Evolutionary conservation across 2,888 invertebrate genomes (phyloP).

Genomic region (Caenorhabditis sp.): DNA sequence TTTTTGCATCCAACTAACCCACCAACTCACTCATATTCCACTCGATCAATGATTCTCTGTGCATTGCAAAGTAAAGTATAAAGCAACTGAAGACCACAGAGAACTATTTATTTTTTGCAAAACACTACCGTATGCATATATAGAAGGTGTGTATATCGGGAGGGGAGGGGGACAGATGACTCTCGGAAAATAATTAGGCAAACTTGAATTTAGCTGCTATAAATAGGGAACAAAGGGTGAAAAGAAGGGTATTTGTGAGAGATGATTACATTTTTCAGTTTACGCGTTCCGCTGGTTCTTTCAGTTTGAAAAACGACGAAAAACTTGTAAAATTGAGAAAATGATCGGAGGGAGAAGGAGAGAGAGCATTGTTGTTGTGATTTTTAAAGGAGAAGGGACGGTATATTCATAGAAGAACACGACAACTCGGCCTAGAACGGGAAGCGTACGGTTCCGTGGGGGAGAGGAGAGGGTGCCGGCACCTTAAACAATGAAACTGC

Average conservation of each 20-base stretch:
- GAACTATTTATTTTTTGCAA: conserved; percentile 4
- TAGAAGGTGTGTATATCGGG: conserved; percentile 4
- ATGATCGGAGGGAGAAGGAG: neutral
- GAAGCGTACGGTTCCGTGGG: neutral
- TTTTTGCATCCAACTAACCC: neutral
- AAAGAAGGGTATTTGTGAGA: neutral
- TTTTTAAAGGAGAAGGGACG: neutral
- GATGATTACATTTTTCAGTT: neutral
- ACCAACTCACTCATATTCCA: neutral
- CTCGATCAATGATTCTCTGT: conserved; percentile 1
- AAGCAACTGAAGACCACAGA: neutral
- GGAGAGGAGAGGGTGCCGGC: neutral
- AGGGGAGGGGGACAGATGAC: neutral
- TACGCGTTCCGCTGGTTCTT: neutral
- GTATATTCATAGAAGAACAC: neutral
- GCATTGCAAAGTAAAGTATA: conserved; percentile 5
- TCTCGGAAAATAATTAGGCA: conserved; percentile 2
- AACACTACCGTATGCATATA: conserved; percentile 7
- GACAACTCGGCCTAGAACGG: neutral
- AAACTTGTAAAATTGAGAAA: neutral
- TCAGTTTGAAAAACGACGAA: neutral
- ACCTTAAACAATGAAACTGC: neutral
- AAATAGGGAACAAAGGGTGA: neutral
- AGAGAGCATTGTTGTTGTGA: conserved; percentile 1
- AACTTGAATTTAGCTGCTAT: conserved; percentile 1